These are phyloP conservation scores for Monarcha castaneiventris DNA, from an alignment of 2,113 vertebrate species.

Conservation along the genomic window DNA sequence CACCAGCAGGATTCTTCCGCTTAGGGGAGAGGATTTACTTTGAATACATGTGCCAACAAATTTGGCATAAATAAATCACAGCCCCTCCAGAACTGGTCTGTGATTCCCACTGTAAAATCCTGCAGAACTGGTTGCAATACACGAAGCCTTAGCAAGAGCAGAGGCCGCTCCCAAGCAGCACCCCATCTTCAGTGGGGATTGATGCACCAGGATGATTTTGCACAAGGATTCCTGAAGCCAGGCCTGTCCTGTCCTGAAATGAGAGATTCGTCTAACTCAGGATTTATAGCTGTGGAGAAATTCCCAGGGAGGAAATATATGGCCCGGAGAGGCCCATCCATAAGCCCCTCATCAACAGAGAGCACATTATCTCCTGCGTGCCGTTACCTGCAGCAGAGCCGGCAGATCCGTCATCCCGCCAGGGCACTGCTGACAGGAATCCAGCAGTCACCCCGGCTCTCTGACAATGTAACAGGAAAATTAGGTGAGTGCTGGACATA, in stretches of 20 bases:
- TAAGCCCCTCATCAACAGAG: background rate
- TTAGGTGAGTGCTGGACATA: background rate
- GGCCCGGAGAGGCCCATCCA: conserved; percentile 1
- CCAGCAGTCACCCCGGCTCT: background rate
- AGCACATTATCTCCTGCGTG: background rate
- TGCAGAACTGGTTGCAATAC: background rate
- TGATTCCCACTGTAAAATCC: background rate
- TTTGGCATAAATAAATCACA: background rate
- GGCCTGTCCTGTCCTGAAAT: background rate
- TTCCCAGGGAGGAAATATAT: background rate
- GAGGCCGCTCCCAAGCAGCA: background rate
- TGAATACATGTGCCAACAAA: background rate
- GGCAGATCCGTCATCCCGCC: conserved; percentile 5
- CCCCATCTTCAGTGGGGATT: background rate
- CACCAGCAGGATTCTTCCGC: background rate
- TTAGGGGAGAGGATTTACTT: background rate
- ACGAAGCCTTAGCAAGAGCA: background rate
- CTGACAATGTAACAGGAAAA: background rate
- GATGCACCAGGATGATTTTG: background rate
- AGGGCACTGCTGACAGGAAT: background rate
- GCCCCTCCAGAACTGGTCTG: background rate
- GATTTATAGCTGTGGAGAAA: background rate
- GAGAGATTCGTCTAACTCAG: background rate
- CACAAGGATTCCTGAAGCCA: background rate
- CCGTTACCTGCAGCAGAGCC: background rate